Evolutionary conservation across 2,113 vertebrate species (phyloP), one percentile per base, ranked within the genome.

Genomic region (Pseudorectes ferrugineus): DNA sequence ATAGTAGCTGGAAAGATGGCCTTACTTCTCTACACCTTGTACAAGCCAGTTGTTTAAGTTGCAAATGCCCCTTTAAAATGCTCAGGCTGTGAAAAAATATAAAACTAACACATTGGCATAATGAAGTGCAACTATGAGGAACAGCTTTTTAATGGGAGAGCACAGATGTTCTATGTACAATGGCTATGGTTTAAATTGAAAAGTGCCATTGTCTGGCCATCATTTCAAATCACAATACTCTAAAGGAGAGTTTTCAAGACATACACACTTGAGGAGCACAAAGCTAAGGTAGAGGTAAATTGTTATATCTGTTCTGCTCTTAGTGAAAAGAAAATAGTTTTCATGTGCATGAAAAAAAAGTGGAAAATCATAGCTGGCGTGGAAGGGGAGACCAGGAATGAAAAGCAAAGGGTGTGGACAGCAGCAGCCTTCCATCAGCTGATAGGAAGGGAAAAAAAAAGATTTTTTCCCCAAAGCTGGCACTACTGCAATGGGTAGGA

Each of bases 71-170:
- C 21, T 75, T 88, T 79, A 65, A 90, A 88, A 67, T 71, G 18
- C 14, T 83, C 20, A 48, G 25, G 20, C 12, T 81, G 55, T 66
- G 16, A 5, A n/a, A 45, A 57, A n/a, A n/a, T 19, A 8, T 58
- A 35, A 29, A 73, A 33, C 13, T 31, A 49, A 63, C 17, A 73
- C 57, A 87, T 3, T 67, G 62, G 17, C 16, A 43, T 88, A 96
- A 96, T 59, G 54, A 74, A 93, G 54, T 73, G 75, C 2, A 1
- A 36, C 77, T 68, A 36, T 26, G 17, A 94, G 58, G 71, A 94
- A 58, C 48, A 82, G 59, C 35, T 92, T 92, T 94, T 89, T 88
- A 92, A 95, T 91, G 71, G 49, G 72, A 93, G 25, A 92, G 49
- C 52, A 80, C 88, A 95, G 85, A 93, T 93, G 92, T 89, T 96